A percentile compares a stretch with the other conserved stretches of the same genome.
Evolutionary conservation across 2,113 vertebrate species (phyloP).

Genomic region (Gymnorhina tibicen): DNA sequence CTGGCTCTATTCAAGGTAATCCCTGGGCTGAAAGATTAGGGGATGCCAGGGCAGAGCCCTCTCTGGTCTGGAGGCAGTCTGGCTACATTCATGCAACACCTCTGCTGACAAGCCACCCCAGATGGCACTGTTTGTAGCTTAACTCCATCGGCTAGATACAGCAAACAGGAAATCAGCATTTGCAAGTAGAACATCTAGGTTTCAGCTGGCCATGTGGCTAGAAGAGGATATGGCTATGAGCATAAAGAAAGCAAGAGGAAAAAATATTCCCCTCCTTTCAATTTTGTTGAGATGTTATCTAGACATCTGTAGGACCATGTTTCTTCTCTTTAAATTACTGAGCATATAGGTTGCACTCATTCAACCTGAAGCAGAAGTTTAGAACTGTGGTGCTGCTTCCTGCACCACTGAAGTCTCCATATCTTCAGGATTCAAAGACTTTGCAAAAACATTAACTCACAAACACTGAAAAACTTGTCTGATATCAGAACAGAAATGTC

Average conservation of each 20-base stretch:
- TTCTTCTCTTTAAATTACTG: neutral
- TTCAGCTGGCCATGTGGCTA: neutral
- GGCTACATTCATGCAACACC: neutral
- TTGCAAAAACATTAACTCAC: neutral
- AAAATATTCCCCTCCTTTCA: neutral
- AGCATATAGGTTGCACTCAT: neutral
- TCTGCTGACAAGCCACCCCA: neutral
- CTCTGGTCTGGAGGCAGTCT: neutral
- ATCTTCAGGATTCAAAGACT: neutral
- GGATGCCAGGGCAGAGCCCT: accelerated
- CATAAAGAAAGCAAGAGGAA: neutral
- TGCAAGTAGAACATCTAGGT: neutral
- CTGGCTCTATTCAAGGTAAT: neutral
- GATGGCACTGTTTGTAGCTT: neutral
- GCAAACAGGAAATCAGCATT: neutral
- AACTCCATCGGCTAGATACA: neutral
- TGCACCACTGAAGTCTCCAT: neutral
- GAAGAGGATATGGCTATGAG: neutral
- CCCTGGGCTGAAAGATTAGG: neutral
- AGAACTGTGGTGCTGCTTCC: neutral
- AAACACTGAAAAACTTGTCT: neutral
- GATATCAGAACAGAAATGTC: neutral
- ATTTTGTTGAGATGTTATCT: neutral
- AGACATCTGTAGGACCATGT: neutral
- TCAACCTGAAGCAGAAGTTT: neutral